Evolutionary conservation across 2,113 vertebrate species (phyloP).

Genomic region (Thermophis baileyi): DNA sequence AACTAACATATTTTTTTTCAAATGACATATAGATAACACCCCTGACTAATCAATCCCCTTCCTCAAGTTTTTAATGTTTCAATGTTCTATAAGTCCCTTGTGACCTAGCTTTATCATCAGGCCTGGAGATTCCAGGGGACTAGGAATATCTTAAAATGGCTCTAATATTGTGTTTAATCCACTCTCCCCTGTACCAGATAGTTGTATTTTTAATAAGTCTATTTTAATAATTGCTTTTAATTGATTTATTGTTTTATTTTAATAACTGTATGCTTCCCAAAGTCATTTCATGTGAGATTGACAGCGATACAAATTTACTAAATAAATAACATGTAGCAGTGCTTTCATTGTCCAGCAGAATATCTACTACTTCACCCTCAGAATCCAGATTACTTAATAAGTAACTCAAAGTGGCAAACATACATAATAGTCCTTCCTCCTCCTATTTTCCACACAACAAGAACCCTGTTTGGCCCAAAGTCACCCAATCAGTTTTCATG

Average conservation of each 20-base stretch:
- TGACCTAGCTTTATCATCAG: background rate
- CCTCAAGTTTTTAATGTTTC: background rate
- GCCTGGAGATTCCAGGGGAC: background rate
- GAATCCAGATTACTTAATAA: background rate
- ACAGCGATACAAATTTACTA: background rate
- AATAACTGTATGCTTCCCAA: background rate
- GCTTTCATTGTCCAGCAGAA: background rate
- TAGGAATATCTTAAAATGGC: background rate
- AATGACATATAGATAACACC: background rate
- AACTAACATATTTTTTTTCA: background rate
- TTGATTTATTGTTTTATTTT: background rate
- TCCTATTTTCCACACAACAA: background rate
- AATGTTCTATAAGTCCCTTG: background rate
- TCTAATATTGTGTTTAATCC: background rate
- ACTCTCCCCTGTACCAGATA: background rate
- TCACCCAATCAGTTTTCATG: background rate
- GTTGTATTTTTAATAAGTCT: background rate
- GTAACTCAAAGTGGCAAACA: background rate
- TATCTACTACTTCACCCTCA: background rate
- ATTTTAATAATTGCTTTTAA: background rate
- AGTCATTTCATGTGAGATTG: background rate
- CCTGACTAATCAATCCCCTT: background rate
- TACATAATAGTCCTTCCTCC: background rate
- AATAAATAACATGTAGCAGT: background rate
- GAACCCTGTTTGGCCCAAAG: background rate